Evolutionary conservation across 2,888 invertebrate species (phyloP).

Genomic region (Drosophila colorata): DNA sequence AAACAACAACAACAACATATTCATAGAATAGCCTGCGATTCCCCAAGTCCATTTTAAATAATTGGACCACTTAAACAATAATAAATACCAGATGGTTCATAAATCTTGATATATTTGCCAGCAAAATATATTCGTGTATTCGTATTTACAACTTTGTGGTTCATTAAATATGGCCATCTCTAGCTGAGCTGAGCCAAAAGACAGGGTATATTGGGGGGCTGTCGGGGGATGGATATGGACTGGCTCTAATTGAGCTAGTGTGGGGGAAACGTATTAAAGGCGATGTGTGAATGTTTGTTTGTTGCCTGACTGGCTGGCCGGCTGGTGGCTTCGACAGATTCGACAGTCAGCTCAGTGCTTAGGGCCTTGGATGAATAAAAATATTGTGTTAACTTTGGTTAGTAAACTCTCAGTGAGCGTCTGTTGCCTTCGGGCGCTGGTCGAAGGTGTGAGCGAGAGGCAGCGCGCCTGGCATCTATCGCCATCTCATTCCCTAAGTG

Average conservation of each 20-base stretch:
- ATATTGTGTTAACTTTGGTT: constrained; percentile 78
- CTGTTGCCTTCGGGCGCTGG: constrained; percentile 16
- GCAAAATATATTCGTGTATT: not conserved
- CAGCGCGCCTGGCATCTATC: constrained; percentile 16
- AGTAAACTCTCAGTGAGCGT: constrained; percentile 47
- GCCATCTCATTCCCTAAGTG: constrained; percentile 65
- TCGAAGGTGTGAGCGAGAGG: constrained; percentile 26
- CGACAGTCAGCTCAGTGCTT: constrained; percentile 55
- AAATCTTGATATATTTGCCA: not conserved
- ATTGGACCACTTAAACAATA: no score
- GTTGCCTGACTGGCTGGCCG: constrained; percentile 11
- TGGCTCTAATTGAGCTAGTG: constrained; percentile 78
- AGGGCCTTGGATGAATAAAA: constrained; percentile 70
- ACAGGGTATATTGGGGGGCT: not conserved
- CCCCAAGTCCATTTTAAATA: no score
- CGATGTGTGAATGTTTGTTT: constrained; percentile 74
- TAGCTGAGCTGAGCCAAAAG: constrained; percentile 2
- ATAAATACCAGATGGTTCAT: not conserved
- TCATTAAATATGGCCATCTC: constrained; percentile 18
- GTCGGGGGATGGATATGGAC: constrained; percentile 33
- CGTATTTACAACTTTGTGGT: not conserved
- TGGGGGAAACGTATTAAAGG: constrained; percentile 69
- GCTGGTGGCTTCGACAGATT: constrained; percentile 51
- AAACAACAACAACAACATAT: no score
- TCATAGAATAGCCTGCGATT: no score